These are phyloP conservation scores for Teinopalpus imperialis DNA, from an alignment of 2,888 invertebrate species.

Conservation along the genomic window DNA sequence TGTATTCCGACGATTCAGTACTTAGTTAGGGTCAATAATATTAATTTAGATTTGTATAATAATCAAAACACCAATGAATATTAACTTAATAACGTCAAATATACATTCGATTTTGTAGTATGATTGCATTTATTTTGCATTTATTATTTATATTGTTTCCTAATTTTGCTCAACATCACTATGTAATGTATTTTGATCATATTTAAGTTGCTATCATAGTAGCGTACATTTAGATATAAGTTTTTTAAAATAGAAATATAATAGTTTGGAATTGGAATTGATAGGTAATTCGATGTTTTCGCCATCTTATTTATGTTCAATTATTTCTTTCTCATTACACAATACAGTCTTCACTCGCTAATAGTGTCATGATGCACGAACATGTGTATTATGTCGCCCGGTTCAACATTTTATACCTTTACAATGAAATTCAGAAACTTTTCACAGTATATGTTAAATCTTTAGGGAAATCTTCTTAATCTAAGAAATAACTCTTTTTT, in stretches of 20 bases:
- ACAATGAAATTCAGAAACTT: no score
- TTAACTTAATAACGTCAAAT: constrained; percentile 45
- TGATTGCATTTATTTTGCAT: constrained; percentile 58
- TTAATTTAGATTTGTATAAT: constrained; percentile 30
- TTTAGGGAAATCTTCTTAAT: no score
- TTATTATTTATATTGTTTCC: constrained; percentile 43
- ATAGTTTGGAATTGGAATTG: constrained; percentile 3
- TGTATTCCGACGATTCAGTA: constrained; percentile 22
- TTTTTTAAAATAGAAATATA: constrained; percentile 2
- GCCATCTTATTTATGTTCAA: background rate
- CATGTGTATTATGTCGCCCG: no score
- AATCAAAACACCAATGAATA: constrained; percentile 66
- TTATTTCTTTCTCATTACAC: no score
- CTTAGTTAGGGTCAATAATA: constrained; percentile 25
- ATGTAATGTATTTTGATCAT: constrained; percentile 34
- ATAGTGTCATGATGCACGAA: no score
- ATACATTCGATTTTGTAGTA: constrained; percentile 40
- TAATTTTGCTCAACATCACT: constrained; percentile 62
- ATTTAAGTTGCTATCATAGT: constrained; percentile 42
- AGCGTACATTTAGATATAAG: constrained; percentile 36
- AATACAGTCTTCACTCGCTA: no score
- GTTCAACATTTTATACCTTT: no score
- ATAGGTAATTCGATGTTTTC: constrained; percentile 16
- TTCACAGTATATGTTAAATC: no score
- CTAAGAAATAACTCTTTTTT: no score